Conservation (phyloP, 2,888 invertebrate species). For the Bimastos eiseni region DNA sequence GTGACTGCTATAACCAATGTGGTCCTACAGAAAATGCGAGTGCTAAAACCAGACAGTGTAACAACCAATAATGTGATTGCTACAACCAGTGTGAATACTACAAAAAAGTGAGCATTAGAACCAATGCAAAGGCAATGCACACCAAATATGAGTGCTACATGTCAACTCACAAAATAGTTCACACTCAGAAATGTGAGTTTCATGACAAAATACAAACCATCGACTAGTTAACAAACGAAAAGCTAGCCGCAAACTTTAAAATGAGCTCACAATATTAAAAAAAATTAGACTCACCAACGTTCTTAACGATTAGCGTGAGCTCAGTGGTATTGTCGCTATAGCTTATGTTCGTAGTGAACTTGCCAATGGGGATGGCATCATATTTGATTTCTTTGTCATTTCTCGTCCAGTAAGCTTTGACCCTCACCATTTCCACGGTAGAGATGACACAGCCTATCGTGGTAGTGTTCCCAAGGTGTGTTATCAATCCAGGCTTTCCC, state of each 20-base stretch:
- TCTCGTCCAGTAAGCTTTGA: background rate
- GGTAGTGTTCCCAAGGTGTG: slow-evolving; percentile 26
- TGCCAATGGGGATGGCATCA: background rate
- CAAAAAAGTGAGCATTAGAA: too few species aligned
- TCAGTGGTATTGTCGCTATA: slow-evolving; percentile 21
- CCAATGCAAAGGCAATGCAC: too few species aligned
- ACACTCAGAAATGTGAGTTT: background rate
- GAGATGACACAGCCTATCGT: slow-evolving; percentile 23
- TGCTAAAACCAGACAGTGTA: too few species aligned
- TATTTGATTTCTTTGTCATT: background rate
- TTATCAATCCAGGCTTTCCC: background rate
- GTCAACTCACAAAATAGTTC: background rate
- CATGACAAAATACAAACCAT: background rate
- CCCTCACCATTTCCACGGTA: background rate
- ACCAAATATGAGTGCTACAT: too few species aligned
- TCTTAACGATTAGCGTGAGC: slow-evolving; percentile 24
- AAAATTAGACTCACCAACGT: slow-evolving; percentile 25
- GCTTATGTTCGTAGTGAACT: slow-evolving; percentile 24
- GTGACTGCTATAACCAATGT: too few species aligned
- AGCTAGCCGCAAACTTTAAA: background rate
- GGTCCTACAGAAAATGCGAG: too few species aligned
- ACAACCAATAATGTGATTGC: too few species aligned
- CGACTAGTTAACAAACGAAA: background rate
- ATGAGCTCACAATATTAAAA: background rate
- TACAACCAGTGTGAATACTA: too few species aligned